Base-by-base conservation (phyloP, 2,113 vertebrate species). In the Psilopsiagon aymara region DNA sequence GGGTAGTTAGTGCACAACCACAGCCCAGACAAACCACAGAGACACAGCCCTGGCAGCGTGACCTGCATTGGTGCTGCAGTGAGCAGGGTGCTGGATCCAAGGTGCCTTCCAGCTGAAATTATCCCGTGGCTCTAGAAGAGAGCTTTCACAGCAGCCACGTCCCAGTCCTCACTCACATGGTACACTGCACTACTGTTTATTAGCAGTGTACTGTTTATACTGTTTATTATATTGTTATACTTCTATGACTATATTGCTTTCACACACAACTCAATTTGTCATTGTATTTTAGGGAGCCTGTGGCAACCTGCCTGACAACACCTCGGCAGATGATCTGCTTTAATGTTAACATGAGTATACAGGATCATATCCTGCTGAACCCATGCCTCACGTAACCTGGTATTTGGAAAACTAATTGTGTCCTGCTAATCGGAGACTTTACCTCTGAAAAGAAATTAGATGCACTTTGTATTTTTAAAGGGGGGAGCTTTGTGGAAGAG, bases 11-110 rank as follows among this genome's bases (percentile, higher is more conserved):
- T 15, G 44, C 20, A 6, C 7, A 6, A 16, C 33, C 35, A 35
- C 14, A 57, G 15, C 20, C 18, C 21, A n/a, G 67, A 55, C 68
- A 46, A 47, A 49, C 29, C 10, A 27, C 49, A 66, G 79, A 29
- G 35, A 12, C 0, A 2, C 31, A 51, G 47, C 35, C 44, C 27
- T 33, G 1, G 0, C 6, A 53, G 60, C 1, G 1, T 20, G 67
- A 35, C 39, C 31, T 0, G 3, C 3, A 3, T 1, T 1, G 35
- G 69, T 49, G 67, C n/a, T 37, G 24, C 1, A 0, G 4, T 5
- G 12, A 70, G 33, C 53, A 13, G 29, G 31, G 16, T 24, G 77
- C 49, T 0, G 2, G 53, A 39, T 64, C 59, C 35, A 39, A 25
- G 25, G 4, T 27, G 33, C 53, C 59, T 41, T 52, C 64, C 37